These are phyloP conservation scores for Zootermopsis nevadensis DNA, from an alignment of 2,888 invertebrate genomes.

Conservation along the genomic window DNA sequence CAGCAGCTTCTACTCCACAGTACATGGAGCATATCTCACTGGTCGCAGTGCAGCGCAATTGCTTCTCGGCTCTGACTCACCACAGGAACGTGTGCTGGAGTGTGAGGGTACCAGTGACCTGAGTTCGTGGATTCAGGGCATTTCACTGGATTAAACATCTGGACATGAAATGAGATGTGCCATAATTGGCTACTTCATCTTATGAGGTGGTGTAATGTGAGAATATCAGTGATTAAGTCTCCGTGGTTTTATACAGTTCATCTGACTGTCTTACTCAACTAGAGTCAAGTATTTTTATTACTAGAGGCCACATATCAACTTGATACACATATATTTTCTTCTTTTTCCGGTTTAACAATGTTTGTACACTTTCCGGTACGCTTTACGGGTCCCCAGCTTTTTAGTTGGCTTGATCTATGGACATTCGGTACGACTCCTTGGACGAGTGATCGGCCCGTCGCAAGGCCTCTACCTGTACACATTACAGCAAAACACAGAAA, in stretches of 20 bases:
- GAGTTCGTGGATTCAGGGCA: constrained; percentile 90
- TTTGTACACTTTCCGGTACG: too few species aligned
- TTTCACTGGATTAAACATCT: constrained; percentile 67
- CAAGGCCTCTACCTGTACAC: too few species aligned
- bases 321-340: too few species aligned
- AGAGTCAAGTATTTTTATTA: not conserved
- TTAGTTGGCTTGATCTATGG: too few species aligned
- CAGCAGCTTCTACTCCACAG: constrained; percentile 93
- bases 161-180: not conserved
- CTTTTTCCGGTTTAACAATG: too few species aligned
- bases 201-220: not conserved
- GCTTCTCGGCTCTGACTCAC: constrained; percentile 72
- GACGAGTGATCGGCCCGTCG: too few species aligned
- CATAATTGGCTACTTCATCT: not conserved
- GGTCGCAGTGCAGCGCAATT: constrained; percentile 85
- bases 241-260: not conserved
- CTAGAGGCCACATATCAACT: too few species aligned
- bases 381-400: too few species aligned
- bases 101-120: constrained; percentile 83
- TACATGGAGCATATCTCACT: constrained; percentile 92
- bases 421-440: too few species aligned
- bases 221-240: not conserved
- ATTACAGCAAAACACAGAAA: too few species aligned
- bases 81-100: constrained; percentile 72
- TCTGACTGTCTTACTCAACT: not conserved